phyloP scores from a whole-genome alignment of 2,888 invertebrate species.

The Tiphia femorata region DNA sequence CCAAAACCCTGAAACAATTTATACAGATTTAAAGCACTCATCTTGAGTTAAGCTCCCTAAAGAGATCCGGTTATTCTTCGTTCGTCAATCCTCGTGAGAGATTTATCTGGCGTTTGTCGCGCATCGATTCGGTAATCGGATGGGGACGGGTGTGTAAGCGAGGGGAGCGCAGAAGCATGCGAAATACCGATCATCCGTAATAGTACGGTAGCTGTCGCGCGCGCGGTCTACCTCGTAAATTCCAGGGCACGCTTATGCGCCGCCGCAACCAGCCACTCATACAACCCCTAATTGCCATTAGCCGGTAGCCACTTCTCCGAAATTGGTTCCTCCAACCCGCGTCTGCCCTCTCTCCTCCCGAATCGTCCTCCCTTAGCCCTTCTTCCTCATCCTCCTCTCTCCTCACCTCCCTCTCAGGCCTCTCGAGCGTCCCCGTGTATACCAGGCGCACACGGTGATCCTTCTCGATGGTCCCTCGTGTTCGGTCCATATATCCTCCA shows the following conservation, averaged over 20 bases:
- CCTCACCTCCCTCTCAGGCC: too few species aligned
- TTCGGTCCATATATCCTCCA: conserved; percentile 6
- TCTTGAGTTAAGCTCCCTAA: too few species aligned
- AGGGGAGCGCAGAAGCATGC: too few species aligned
- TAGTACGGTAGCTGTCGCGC: conserved; percentile 37
- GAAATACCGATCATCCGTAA: conserved; percentile 22
- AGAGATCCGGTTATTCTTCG: too few species aligned
- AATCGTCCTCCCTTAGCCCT: too few species aligned
- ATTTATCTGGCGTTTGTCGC: too few species aligned
- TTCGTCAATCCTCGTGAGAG: too few species aligned
- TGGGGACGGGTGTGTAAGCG: too few species aligned
- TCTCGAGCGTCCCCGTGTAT: conserved; percentile 17
- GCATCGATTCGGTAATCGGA: too few species aligned
- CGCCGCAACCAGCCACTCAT: conserved; percentile 40
- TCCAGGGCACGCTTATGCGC: conserved; percentile 41
- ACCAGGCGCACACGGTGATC: conserved; percentile 21
- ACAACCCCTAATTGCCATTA: conserved; percentile 51
- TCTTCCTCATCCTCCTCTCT: too few species aligned
- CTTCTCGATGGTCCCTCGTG: conserved; percentile 17
- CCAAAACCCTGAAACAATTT: too few species aligned
- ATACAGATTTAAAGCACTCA: too few species aligned
- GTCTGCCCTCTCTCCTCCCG: background rate
- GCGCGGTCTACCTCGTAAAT: conserved; percentile 45
- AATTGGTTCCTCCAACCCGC: conserved; percentile 44
- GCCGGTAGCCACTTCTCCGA: conserved; percentile 46